Conservation (phyloP, 2,888 invertebrate genomes). For the Dicranocentrus wangi region DNA sequence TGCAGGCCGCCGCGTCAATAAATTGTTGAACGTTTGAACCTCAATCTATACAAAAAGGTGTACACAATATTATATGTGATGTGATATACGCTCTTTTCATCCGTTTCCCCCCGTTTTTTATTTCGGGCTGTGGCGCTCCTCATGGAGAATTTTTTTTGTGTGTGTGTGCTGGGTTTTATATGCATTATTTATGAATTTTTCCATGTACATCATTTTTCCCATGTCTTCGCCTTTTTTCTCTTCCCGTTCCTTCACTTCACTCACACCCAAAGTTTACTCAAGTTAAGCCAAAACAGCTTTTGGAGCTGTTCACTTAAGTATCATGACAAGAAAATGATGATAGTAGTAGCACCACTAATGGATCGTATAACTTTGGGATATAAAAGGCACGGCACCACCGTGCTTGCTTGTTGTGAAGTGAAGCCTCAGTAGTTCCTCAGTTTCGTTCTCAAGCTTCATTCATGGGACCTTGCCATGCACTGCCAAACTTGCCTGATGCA, state of each 20-base stretch:
- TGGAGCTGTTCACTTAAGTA: conserved; percentile 31
- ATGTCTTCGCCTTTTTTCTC: conserved; percentile 11
- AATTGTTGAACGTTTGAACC: background rate
- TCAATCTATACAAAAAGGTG: too few species aligned
- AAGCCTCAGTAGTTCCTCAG: background rate
- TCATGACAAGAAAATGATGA: conserved; percentile 32
- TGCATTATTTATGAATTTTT: conserved; percentile 49
- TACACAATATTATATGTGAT: too few species aligned
- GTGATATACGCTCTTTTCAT: background rate
- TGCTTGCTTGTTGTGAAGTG: background rate
- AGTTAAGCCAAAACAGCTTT: background rate
- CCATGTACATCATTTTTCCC: conserved; percentile 39
- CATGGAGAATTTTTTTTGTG: background rate
- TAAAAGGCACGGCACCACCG: background rate
- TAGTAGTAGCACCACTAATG: conserved; percentile 29
- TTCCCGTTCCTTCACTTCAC: background rate
- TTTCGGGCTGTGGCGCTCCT: background rate
- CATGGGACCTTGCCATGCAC: conserved; percentile 7
- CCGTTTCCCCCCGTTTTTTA: background rate
- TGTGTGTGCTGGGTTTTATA: conserved; percentile 29
- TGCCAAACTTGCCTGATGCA: background rate
- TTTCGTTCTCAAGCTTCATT: background rate
- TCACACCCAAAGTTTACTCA: background rate
- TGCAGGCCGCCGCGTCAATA: background rate
- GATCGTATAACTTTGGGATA: conserved; percentile 11